These are phyloP conservation scores for Sebastes oblongus DNA, from an alignment of 2,797 vertebrate genomes.

Conservation along the genomic window DNA sequence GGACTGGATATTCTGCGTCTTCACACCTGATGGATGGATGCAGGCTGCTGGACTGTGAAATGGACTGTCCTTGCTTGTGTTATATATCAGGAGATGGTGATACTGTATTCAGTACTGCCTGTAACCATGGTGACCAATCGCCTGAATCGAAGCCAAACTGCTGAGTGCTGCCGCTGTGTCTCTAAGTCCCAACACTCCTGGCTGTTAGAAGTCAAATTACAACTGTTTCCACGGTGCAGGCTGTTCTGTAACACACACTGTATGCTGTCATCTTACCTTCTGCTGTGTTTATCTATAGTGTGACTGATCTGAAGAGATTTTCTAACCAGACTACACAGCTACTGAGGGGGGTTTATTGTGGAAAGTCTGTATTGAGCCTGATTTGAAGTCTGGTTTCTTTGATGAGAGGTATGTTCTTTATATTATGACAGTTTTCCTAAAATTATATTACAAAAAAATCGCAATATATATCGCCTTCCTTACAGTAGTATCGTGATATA, in stretches of 20 bases:
- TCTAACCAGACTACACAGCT: not conserved
- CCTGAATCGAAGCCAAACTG: slow-evolving; percentile 52
- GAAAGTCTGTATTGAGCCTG: not conserved
- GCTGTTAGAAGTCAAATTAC: slow-evolving; percentile 53
- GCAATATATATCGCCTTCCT: no score
- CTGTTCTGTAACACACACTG: not conserved
- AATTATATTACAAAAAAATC: no score
- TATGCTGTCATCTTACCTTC: not conserved
- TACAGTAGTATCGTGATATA: no score
- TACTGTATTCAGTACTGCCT: slow-evolving; percentile 37
- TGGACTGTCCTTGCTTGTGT: slow-evolving; percentile 21
- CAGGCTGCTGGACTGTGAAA: slow-evolving; percentile 41
- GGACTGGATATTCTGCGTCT: not conserved
- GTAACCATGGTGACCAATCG: slow-evolving; percentile 70
- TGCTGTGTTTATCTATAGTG: slow-evolving; percentile 6
- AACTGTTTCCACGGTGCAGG: slow-evolving; percentile 28
- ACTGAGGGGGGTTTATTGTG: not conserved
- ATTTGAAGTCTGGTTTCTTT: no score
- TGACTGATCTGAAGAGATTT: not conserved
- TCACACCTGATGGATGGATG: slow-evolving; percentile 8
- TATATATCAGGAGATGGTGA: slow-evolving; percentile 38
- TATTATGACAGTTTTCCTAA: no score
- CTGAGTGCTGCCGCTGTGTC: slow-evolving; percentile 27
- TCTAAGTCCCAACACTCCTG: slow-evolving; percentile 23
- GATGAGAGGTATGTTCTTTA: no score